phyloP scores from a whole-genome alignment of 2,113 vertebrate genomes.

The Saccopteryx bilineata region DNA sequence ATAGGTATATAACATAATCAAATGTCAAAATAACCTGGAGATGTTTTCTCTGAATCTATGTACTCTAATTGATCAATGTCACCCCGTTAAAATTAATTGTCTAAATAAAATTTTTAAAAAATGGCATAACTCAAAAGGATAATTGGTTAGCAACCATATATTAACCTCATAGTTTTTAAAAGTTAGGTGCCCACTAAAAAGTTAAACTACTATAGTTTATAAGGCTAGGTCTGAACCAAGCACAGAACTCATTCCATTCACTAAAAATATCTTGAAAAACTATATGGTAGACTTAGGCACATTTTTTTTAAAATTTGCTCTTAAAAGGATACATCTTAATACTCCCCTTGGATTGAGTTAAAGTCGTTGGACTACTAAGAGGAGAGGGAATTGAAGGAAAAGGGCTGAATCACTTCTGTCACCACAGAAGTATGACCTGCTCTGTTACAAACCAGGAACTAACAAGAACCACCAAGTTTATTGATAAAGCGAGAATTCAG shows the following conservation, averaged over 20 bases:
- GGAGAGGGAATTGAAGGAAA: slow-evolving; percentile 7
- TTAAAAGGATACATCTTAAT: slow-evolving; percentile 33
- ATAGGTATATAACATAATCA: too few relatives aligned
- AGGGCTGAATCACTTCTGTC: not conserved
- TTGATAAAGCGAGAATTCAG: not conserved
- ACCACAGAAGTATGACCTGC: not conserved
- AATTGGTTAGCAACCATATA: not conserved
- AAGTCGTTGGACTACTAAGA: not conserved
- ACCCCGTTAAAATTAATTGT: too few relatives aligned
- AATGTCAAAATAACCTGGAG: too few relatives aligned
- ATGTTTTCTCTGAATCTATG: too few relatives aligned
- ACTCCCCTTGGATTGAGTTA: not conserved
- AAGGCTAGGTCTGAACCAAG: slow-evolving; percentile 46
- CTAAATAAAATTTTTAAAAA: not conserved
- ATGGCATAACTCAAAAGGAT: slow-evolving; percentile 15
- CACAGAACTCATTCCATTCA: not conserved
- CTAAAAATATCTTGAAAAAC: slow-evolving; percentile 10
- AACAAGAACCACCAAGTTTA: not conserved
- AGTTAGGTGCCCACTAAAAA: not conserved
- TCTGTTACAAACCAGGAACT: not conserved
- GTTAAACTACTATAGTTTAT: not conserved
- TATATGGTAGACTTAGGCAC: not conserved
- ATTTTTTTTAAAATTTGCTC: not conserved
- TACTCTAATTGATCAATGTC: too few relatives aligned
- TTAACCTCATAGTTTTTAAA: not conserved